These are phyloP conservation scores for Eurosta solidaginis DNA, from an alignment of 1,140 invertebrate genomes.

Conservation along the genomic window DNA sequence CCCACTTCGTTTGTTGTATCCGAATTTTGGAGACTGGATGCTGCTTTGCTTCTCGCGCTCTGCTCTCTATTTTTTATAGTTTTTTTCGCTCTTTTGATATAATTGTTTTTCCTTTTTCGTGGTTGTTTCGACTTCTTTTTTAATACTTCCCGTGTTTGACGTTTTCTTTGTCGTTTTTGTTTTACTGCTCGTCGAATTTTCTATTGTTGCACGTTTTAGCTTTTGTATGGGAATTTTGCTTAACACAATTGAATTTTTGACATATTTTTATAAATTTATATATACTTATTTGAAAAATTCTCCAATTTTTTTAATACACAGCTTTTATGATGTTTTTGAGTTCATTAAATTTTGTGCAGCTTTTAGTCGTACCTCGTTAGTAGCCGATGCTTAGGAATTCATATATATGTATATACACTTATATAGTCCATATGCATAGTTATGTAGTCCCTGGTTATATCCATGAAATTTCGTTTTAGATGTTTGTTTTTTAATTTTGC, in stretches of 20 bases:
- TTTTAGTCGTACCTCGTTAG: neutral
- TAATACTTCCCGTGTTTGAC: neutral
- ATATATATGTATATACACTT: neutral
- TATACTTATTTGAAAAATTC: neutral
- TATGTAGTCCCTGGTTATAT: neutral
- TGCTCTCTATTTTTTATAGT: too few relatives aligned
- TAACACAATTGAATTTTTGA: too few relatives aligned
- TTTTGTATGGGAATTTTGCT: neutral
- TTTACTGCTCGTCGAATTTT: neutral
- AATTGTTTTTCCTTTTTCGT: too few relatives aligned
- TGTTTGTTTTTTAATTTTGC: neutral
- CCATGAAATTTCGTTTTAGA: neutral
- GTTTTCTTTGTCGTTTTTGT: neutral
- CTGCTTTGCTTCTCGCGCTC: neutral
- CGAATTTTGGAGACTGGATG: constrained; percentile 14
- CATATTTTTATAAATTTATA: too few relatives aligned
- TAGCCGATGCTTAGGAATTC: neutral
- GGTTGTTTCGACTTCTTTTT: constrained; percentile 19
- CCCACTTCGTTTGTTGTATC: neutral
- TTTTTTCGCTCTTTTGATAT: too few relatives aligned
- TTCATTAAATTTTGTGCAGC: neutral
- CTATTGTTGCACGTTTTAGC: neutral
- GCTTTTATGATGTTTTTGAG: neutral
- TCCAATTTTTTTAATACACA: neutral
- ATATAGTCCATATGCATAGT: too few relatives aligned